Evolutionary conservation across 2,888 invertebrate species (phyloP), one percentile per base, ranked within the genome.

Genomic region (Balanococcus diminutus): DNA sequence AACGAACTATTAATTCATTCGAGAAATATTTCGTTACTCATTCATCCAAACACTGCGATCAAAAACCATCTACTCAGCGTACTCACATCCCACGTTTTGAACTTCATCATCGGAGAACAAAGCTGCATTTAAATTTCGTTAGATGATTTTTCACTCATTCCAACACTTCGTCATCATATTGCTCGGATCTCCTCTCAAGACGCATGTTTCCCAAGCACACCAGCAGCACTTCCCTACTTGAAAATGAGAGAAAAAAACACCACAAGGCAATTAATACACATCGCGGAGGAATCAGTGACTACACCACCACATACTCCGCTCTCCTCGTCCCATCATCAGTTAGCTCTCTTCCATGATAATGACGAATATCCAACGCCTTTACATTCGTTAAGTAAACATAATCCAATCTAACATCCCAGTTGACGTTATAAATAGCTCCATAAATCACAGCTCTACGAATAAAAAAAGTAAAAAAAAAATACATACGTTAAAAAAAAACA

Each of bases 341-440:
- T n/a, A 51, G 51, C 61, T 19, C 19, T 61, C 19, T 67, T 2
- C 28, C 0, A 75, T 75, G 75, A 75, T 75, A 75, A 75, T 75
- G 75, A 75, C 32, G 75, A 75, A 75, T 75, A 75, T 75, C 75
- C 75, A 75, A 75, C 75, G 75, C 75, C 75, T 75, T 75, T 75
- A 75, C 75, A 75, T 75, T 32, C 32, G 75, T 75, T 75, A 75
- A 75, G 75, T 75, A 75, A 75, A 75, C 32, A 75, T 36, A 75
- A 75, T 75, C 75, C 75, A 75, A 75, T 75, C 75, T 75, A 75
- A 75, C 75, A 75, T 75, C 32, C 75, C n/a, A 75, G 75, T 75
- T 75, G 75, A 75, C 75, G 75, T 75, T 75, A 75, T 75, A 75
- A 75, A 75, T 75, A 75, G 75, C 75, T 31, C 75, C 32, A 75